These are phyloP conservation scores for Microctonus hyperodae DNA, from an alignment of 2,888 invertebrate genomes.

Conservation along the genomic window DNA sequence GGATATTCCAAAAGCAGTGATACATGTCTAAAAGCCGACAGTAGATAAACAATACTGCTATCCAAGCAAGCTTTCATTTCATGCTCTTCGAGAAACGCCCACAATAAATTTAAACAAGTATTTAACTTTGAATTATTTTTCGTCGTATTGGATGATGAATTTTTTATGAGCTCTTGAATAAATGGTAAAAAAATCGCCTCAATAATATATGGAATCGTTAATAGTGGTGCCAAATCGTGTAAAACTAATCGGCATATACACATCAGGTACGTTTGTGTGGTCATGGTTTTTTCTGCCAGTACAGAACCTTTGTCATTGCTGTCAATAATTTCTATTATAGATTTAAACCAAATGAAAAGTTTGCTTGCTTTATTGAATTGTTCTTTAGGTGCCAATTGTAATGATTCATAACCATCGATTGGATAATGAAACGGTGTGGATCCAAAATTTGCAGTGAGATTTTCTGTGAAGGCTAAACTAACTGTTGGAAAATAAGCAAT, in stretches of 20 bases:
- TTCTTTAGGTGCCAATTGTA: slow-evolving; percentile 65
- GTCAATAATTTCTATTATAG: slow-evolving; percentile 53
- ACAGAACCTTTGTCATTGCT: slow-evolving; percentile 15
- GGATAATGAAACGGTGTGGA: slow-evolving; percentile 73
- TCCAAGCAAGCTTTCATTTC: slow-evolving; percentile 72
- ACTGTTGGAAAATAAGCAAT: slow-evolving; percentile 83
- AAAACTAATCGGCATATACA: slow-evolving; percentile 63
- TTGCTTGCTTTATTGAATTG: slow-evolving; percentile 58
- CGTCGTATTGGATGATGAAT: slow-evolving; percentile 32
- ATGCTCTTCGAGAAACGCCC: slow-evolving; percentile 73
- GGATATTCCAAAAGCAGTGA: slow-evolving; percentile 66
- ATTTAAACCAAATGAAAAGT: slow-evolving; percentile 64
- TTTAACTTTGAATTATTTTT: slow-evolving; percentile 44
- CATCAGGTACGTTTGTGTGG: slow-evolving; percentile 50
- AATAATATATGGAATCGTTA: slow-evolving; percentile 74
- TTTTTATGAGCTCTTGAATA: slow-evolving; percentile 53
- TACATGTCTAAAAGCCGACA: slow-evolving; percentile 71
- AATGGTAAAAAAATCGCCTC: slow-evolving; percentile 73
- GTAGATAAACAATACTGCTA: slow-evolving; percentile 69
- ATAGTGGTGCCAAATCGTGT: slow-evolving; percentile 69
- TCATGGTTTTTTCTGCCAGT: slow-evolving; percentile 42
- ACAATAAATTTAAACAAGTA: slow-evolving; percentile 68
- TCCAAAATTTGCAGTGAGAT: slow-evolving; percentile 82
- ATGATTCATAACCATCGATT: slow-evolving; percentile 71
- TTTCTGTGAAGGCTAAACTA: slow-evolving; percentile 79